Evolutionary conservation across 2,113 vertebrate species (phyloP).

Genomic region (Aplodontia rufa): DNA sequence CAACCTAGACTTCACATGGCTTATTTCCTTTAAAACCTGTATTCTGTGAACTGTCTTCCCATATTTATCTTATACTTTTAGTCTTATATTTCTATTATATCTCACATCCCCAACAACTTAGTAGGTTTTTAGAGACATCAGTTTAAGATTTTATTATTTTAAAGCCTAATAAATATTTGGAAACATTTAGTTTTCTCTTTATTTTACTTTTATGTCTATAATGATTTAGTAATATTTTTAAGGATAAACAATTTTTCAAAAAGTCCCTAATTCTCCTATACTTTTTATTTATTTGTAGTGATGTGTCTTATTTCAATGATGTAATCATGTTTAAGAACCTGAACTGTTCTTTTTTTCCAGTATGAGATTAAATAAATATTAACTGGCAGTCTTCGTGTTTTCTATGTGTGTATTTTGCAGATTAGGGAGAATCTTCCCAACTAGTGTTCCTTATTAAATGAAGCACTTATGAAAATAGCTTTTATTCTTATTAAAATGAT

Average conservation of each 20-base stretch:
- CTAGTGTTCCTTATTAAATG: background rate
- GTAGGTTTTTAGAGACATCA: background rate
- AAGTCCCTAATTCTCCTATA: background rate
- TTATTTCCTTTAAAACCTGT: conserved; percentile 55
- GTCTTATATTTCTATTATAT: conserved; percentile 32
- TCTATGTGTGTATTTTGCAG: background rate
- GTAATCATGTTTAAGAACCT: background rate
- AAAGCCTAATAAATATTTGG: background rate
- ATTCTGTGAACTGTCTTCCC: conserved; percentile 58
- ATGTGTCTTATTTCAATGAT: background rate
- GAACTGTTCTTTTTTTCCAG: background rate
- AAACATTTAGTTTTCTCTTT: background rate
- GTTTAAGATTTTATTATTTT: conserved; percentile 23
- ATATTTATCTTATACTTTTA: conserved; percentile 48
- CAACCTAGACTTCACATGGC: conserved; percentile 39
- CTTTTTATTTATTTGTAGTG: background rate
- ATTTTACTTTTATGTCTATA: background rate
- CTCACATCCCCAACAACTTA: background rate
- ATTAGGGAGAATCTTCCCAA: background rate
- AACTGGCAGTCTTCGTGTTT: background rate
- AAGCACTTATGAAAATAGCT: background rate
- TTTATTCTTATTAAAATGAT: background rate
- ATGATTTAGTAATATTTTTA: background rate
- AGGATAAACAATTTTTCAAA: background rate
- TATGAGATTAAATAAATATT: background rate